phyloP scores from a whole-genome alignment of 2,797 vertebrate species.

The Hippocampus kuda region DNA sequence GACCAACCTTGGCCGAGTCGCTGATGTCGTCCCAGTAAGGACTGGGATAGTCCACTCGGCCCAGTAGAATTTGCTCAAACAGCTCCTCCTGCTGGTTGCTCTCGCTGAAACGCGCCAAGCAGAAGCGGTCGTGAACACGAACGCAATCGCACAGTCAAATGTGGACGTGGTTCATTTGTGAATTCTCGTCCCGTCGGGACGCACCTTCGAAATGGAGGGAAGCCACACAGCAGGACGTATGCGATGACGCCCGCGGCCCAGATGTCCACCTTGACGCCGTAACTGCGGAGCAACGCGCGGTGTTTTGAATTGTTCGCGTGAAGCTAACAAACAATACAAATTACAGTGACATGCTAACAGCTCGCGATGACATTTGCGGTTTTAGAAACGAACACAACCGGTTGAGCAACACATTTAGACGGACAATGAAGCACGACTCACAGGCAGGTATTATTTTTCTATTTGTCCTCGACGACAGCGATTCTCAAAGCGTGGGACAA shows the following conservation, averaged over 20 bases:
- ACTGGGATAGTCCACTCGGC: constrained; percentile 85
- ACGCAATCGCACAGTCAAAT: no score
- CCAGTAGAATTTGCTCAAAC: constrained; percentile 92
- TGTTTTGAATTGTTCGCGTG: no score
- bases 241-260: constrained; percentile 98
- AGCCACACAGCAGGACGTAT: constrained; percentile 94
- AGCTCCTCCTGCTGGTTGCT: constrained; percentile 92
- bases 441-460: no score
- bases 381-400: no score
- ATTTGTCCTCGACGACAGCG: no score
- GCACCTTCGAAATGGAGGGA: constrained; percentile 95
- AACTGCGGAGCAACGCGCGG: constrained; percentile 59
- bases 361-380: no score
- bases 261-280: constrained; percentile 94
- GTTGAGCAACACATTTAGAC: no score
- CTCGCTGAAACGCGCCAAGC: constrained; percentile 69
- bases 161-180: no score
- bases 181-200: not conserved
- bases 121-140: not conserved
- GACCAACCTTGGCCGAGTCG: constrained; percentile 80
- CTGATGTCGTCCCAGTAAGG: constrained; percentile 98
- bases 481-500: no score
- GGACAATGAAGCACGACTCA: no score
- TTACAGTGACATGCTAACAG: no score
- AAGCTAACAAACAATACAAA: no score